Conservation (phyloP, 2,888 invertebrate species). For the Apodemia zela region DNA sequence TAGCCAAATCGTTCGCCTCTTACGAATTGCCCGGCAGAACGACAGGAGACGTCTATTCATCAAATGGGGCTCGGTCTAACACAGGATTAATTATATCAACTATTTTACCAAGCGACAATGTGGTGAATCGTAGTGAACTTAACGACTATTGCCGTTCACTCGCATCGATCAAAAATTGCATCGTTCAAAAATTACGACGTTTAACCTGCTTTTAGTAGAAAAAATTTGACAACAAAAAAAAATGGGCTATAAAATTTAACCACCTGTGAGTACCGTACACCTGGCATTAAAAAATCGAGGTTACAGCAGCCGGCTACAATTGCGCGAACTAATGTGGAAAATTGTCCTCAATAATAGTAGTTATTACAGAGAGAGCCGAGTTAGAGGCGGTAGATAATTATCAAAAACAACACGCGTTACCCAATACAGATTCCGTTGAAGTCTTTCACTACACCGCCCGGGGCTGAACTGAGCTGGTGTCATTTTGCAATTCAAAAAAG, state of each 20-base stretch:
- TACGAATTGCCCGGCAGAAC: too few species aligned
- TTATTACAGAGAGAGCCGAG: constrained; percentile 44
- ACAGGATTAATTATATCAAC: too few species aligned
- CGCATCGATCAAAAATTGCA: too few species aligned
- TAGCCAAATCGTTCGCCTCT: too few species aligned
- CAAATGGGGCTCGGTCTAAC: too few species aligned
- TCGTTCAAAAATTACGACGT: too few species aligned
- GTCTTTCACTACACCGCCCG: background rate
- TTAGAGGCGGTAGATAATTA: constrained; percentile 42
- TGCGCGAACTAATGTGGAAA: constrained; percentile 46
- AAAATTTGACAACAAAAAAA: background rate
- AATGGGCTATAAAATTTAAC: background rate
- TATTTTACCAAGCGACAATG: too few species aligned
- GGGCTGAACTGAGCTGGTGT: background rate
- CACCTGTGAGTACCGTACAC: background rate
- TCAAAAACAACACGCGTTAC: constrained; percentile 40
- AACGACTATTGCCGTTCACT: too few species aligned
- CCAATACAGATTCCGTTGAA: constrained; percentile 24
- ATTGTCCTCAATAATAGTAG: constrained; percentile 55
- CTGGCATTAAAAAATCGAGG: constrained; percentile 29
- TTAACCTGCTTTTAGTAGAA: background rate
- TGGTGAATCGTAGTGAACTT: too few species aligned
- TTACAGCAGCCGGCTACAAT: constrained; percentile 41
- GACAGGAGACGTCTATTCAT: too few species aligned
- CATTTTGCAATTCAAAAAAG: constrained; percentile 8